Evolutionary conservation across 2,888 invertebrate genomes (phyloP).

Genomic region (Chorisops tibialis): DNA sequence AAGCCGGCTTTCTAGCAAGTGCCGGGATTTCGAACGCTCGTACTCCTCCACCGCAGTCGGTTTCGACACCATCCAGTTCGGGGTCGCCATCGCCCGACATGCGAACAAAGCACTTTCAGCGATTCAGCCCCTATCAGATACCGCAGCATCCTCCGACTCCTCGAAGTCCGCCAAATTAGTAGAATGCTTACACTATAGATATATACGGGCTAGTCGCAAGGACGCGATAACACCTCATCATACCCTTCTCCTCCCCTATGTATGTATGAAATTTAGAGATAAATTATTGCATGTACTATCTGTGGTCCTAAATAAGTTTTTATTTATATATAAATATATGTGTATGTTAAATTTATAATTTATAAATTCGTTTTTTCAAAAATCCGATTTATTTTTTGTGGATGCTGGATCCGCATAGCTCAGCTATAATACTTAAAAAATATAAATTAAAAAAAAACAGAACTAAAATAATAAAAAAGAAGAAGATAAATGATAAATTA

Average conservation of each 20-base stretch:
- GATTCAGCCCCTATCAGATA: conserved; percentile 49
- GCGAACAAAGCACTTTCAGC: conserved; percentile 49
- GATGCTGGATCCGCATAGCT: too few relatives aligned
- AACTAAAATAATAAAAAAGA: too few relatives aligned
- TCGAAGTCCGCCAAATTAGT: conserved; percentile 46
- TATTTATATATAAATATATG: too few relatives aligned
- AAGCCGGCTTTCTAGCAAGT: conserved; percentile 51
- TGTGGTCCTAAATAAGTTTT: conserved; percentile 11
- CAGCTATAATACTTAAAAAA: too few relatives aligned
- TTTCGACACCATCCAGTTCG: conserved; percentile 49
- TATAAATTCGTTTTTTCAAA: too few relatives aligned
- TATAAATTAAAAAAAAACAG: conserved; percentile 2
- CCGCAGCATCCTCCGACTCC: conserved; percentile 44
- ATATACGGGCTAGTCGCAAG: not conserved
- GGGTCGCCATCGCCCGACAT: conserved; percentile 52
- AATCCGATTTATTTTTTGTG: too few relatives aligned
- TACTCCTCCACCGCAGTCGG: conserved; percentile 43
- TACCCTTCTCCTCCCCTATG: not conserved
- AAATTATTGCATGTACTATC: conserved; percentile 10
- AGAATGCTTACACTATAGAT: not conserved
- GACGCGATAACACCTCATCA: not conserved
- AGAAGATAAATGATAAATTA: not conserved
- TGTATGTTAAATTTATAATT: too few relatives aligned
- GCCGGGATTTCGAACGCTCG: conserved; percentile 40
- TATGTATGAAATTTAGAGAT: not conserved